Conservation (phyloP, 2,113 vertebrate species). For the Zosterops hypoxanthus region DNA sequence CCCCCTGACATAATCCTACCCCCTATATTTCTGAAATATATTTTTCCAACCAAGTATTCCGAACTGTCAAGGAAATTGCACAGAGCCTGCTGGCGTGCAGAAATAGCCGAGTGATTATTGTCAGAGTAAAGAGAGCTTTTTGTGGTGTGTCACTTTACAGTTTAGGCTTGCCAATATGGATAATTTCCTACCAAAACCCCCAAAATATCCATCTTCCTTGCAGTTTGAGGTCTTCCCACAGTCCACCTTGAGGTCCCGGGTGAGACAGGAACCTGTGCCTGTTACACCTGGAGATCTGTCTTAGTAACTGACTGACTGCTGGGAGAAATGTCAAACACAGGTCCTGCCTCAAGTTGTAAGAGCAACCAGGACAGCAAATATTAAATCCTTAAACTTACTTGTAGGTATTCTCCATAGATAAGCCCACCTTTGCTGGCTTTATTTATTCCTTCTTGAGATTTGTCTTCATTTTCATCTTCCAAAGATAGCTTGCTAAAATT, state of each 20-base stretch:
- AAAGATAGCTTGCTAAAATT: constrained; percentile 77
- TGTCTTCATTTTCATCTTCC: constrained; percentile 76
- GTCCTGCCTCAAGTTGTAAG: neutral
- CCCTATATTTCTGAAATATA: neutral
- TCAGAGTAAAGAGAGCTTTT: neutral
- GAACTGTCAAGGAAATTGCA: neutral
- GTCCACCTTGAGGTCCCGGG: accelerated
- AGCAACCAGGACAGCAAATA: neutral
- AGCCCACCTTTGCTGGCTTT: constrained; percentile 89
- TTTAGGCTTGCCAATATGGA: neutral
- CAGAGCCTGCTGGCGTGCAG: accelerated
- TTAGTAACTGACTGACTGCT: neutral
- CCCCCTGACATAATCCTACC: neutral
- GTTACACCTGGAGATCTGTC: neutral
- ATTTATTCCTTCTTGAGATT: constrained; percentile 84
- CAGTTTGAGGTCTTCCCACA: neutral
- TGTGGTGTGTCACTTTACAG: neutral
- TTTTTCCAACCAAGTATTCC: neutral
- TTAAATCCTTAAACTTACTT: constrained; percentile 72
- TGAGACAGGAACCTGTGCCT: neutral
- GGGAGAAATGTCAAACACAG: neutral
- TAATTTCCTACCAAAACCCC: neutral
- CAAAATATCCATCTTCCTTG: neutral
- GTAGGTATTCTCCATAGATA: constrained; percentile 89
- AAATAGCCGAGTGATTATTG: neutral